Conservation (phyloP, 2,797 vertebrate genomes). For the Sebastes diaconus region DNA sequence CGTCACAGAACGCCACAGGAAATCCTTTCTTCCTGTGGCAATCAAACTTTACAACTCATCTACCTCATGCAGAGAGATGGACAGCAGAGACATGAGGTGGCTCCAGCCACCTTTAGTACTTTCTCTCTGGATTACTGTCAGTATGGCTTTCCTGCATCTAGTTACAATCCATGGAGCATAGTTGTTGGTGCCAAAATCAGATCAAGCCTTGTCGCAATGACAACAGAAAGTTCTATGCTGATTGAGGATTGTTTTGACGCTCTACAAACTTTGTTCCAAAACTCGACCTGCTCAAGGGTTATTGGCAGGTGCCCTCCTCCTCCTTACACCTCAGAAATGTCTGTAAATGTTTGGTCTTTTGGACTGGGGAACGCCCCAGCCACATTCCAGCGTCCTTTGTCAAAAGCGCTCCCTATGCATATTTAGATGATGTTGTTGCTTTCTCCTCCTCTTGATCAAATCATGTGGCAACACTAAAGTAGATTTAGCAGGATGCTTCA, state of each 20-base stretch:
- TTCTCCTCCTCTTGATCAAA: not conserved
- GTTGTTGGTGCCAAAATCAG: not conserved
- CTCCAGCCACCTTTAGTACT: not conserved
- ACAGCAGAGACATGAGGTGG: not conserved
- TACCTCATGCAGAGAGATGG: not conserved
- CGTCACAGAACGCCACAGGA: not conserved
- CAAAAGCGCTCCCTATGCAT: not conserved
- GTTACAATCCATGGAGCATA: not conserved
- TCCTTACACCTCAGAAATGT: not conserved
- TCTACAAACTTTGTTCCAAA: not conserved
- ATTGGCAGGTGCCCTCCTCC: not conserved
- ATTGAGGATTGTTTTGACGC: not conserved
- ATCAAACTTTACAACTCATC: not conserved
- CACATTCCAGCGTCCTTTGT: not conserved
- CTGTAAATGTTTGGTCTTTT: not conserved
- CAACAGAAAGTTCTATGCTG: not conserved
- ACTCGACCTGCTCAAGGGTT: too few species aligned
- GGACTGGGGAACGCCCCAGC: not conserved
- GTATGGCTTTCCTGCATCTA: not conserved
- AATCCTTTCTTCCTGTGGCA: constrained; percentile 2
- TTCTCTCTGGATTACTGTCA: not conserved
- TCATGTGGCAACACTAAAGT: not conserved
- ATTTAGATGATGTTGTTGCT: not conserved
- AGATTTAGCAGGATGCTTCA: not conserved
- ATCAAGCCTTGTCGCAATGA: not conserved